These are phyloP conservation scores for Notarius lentiginosus DNA, from an alignment of 2,113 vertebrate species.

Conservation along the genomic window DNA sequence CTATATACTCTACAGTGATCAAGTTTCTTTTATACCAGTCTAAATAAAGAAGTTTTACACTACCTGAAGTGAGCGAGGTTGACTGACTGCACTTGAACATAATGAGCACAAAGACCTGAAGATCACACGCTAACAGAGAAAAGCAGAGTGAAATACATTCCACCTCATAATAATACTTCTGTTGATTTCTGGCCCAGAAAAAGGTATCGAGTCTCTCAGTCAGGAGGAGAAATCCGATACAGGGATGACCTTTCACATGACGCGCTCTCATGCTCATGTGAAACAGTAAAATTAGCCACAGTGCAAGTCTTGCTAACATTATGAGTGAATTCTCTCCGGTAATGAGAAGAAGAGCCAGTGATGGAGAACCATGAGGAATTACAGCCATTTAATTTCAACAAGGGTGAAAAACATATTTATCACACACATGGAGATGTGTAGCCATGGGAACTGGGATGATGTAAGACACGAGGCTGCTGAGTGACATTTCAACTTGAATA, in stretches of 20 bases:
- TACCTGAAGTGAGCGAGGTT: neutral
- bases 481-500: neutral
- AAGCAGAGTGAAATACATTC: neutral
- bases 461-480: neutral
- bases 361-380: neutral
- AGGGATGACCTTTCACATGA: neutral
- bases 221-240: neutral
- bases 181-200: neutral
- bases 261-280: neutral
- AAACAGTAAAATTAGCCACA: neutral
- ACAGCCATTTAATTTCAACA: conserved; percentile 21
- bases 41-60: neutral
- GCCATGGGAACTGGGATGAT: conserved; percentile 34
- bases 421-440: neutral
- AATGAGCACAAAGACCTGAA: neutral
- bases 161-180: neutral
- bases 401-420: conserved; percentile 9
- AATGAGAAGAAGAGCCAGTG: neutral
- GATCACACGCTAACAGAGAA: neutral
- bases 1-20: too few relatives aligned
- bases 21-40: too few relatives aligned
- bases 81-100: neutral
- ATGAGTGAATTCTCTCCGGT: neutral
- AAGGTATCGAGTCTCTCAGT: neutral
- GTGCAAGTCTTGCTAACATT: neutral